Evolutionary conservation across 2,113 vertebrate genomes (phyloP).

Genomic region (Eudyptes chrysolophus): DNA sequence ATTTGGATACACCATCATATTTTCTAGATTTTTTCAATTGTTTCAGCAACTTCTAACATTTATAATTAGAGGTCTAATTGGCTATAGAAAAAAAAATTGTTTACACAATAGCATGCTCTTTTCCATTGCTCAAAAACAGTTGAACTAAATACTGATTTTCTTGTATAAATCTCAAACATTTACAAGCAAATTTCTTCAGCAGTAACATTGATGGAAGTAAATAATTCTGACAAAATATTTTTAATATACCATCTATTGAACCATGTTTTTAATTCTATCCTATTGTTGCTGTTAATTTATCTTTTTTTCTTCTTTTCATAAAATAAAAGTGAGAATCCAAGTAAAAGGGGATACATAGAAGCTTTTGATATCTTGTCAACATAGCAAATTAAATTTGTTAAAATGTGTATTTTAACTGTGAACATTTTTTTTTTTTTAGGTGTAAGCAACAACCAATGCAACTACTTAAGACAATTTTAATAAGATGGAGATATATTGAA

Average conservation of each 20-base stretch:
- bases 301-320: not conserved
- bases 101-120: not conserved
- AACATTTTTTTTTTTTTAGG: not conserved
- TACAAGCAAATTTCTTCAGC: not conserved
- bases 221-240: not conserved
- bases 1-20: not conserved
- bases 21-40: not conserved
- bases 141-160: not conserved
- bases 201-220: not conserved
- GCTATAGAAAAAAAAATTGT: not conserved
- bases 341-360: not conserved
- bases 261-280: not conserved
- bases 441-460: not conserved
- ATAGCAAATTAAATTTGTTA: not conserved
- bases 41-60: not conserved
- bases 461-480: not conserved
- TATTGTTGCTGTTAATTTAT: not conserved
- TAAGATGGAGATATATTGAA: not conserved
- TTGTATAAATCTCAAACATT: not conserved
- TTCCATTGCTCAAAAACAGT: not conserved
- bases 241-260: not conserved
- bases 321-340: not conserved
- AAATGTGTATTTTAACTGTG: not conserved
- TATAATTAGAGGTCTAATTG: not conserved
- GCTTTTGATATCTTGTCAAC: not conserved